A percentile compares a stretch with the other conserved stretches of the same genome.
phyloP scores from a whole-genome alignment of 2,888 invertebrate genomes.

The Dermolepida albohirtum region DNA sequence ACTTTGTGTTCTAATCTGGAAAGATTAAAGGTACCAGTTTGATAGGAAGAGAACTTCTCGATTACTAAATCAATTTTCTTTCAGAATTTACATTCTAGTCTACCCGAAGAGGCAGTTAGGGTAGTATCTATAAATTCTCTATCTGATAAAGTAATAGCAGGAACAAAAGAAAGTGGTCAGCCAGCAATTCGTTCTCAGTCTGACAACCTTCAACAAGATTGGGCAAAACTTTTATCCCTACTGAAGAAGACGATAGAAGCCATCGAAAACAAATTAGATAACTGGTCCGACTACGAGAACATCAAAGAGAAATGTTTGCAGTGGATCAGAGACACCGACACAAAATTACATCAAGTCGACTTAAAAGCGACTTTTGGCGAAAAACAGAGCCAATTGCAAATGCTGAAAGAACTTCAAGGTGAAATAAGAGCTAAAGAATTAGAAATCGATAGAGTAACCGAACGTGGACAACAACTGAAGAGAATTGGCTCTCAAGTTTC shows the following conservation, averaged over 20 bases:
- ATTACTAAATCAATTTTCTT: conserved; percentile 39
- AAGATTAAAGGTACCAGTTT: conserved; percentile 73
- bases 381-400: conserved; percentile 80
- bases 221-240: conserved; percentile 84
- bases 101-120: conserved; percentile 88
- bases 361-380: conserved; percentile 88
- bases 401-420: conserved; percentile 80
- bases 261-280: conserved; percentile 85
- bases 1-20: conserved; percentile 89
- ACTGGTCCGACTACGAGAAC: conserved; percentile 92
- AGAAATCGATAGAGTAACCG: conserved; percentile 90
- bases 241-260: conserved; percentile 82
- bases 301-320: conserved; percentile 85
- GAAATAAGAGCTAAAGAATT: conserved; percentile 84
- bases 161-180: conserved; percentile 86
- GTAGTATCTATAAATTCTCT: conserved; percentile 83
- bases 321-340: conserved; percentile 92
- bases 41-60: not conserved
- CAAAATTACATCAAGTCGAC: conserved; percentile 87
- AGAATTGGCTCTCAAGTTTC: conserved; percentile 84
- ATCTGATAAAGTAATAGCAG: conserved; percentile 92
- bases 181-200: conserved; percentile 88
- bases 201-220: conserved; percentile 89
- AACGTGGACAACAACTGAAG: conserved; percentile 87
- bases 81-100: conserved; percentile 77